Percentiles rank a stretch among this genome's conserved stretches.
These are phyloP conservation scores for Macrotis lagotis DNA, from an alignment of 2,113 vertebrate species.

Conservation along the genomic window DNA sequence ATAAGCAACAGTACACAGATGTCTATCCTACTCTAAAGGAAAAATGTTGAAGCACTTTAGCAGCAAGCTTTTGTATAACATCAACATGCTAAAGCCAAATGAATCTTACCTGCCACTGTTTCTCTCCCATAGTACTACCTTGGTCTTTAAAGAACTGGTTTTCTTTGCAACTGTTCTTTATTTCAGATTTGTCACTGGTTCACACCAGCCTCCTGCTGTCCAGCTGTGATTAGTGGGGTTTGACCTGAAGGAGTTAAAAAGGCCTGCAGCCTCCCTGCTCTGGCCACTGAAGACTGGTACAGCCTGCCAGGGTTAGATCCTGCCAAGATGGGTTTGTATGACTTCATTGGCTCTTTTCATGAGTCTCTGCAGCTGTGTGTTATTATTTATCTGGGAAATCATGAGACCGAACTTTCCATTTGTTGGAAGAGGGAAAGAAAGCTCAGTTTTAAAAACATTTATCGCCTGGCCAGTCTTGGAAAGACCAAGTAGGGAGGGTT, in stretches of 20 bases:
- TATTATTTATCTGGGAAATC: slow-evolving; percentile 24
- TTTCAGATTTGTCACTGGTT: neutral
- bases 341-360: neutral
- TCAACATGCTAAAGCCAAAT: neutral
- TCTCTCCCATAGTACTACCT: neutral
- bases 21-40: neutral
- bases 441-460: neutral
- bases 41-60: neutral
- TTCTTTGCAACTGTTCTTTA: neutral
- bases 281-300: neutral
- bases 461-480: neutral
- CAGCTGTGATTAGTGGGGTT: slow-evolving; percentile 27
- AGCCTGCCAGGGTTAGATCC: neutral
- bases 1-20: neutral
- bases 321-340: neutral
- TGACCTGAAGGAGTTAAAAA: slow-evolving; percentile 40
- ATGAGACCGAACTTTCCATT: slow-evolving; percentile 8
- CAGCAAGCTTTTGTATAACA: neutral
- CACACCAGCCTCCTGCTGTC: slow-evolving; percentile 29
- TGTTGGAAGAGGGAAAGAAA: neutral
- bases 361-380: neutral
- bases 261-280: neutral
- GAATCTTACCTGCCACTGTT: neutral
- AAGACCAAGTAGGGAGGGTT: neutral
- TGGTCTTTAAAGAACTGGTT: neutral